These are phyloP conservation scores for Drosophila teissieri DNA, from an alignment of 1,140 invertebrate genomes.

Conservation along the genomic window DNA sequence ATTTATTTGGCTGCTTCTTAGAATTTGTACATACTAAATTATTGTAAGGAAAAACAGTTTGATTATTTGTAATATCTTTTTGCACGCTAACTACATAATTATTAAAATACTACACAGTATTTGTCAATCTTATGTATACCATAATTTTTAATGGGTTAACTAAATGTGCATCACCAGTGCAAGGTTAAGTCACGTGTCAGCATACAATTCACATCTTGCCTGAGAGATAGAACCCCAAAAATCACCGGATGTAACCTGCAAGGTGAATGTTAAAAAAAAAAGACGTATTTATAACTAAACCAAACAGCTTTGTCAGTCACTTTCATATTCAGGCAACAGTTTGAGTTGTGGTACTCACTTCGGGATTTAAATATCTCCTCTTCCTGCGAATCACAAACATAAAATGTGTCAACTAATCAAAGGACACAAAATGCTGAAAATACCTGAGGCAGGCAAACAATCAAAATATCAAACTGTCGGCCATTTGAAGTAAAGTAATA, in stretches of 20 bases:
- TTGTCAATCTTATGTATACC: no score
- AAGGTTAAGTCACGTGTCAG: constrained; percentile 7
- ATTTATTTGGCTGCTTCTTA: no score
- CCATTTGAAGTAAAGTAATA: constrained; percentile 61
- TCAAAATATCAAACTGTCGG: constrained; percentile 74
- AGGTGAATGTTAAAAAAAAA: constrained; percentile 13
- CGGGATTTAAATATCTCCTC: constrained; percentile 34
- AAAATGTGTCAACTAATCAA: constrained; percentile 82
- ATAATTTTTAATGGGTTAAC: no score
- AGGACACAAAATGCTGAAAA: constrained; percentile 45
- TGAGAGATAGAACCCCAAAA: not conserved
- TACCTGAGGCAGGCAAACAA: constrained; percentile 42
- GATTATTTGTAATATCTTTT: no score
- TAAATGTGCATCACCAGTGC: not conserved
- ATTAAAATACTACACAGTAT: no score
- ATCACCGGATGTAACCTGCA: not conserved
- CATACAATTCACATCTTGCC: constrained; percentile 29
- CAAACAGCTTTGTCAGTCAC: constrained; percentile 40
- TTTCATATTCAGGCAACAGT: constrained; percentile 37
- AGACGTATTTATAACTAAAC: not conserved
- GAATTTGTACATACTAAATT: no score
- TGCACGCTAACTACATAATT: no score
- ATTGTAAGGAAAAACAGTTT: no score
- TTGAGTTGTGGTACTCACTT: constrained; percentile 5
- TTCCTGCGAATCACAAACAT: constrained; percentile 29